These are phyloP conservation scores for Dendrolimus houi DNA, from an alignment of 2,888 invertebrate genomes.

Conservation along the genomic window DNA sequence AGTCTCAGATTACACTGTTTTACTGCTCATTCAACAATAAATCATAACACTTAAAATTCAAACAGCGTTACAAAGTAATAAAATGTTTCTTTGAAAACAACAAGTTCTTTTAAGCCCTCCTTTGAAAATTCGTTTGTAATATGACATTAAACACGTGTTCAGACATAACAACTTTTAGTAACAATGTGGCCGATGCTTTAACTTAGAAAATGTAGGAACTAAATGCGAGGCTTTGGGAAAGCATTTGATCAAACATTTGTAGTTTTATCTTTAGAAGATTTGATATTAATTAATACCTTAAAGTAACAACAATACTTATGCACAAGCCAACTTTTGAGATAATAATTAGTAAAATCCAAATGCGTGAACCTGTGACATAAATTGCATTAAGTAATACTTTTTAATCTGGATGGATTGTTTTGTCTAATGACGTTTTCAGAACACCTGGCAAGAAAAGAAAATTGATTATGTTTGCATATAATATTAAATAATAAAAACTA, in stretches of 20 bases:
- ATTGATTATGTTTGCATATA: too few species aligned
- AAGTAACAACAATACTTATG: too few species aligned
- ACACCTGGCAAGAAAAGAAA: too few species aligned
- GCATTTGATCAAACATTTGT: background rate
- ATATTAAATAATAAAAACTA: too few species aligned
- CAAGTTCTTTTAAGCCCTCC: background rate
- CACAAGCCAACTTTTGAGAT: too few species aligned
- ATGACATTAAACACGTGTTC: slow-evolving; percentile 28
- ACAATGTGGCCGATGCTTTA: slow-evolving; percentile 7
- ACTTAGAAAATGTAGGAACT: slow-evolving; percentile 8
- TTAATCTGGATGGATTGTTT: too few species aligned
- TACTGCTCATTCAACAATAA: background rate
- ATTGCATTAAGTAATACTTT: too few species aligned
- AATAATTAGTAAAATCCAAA: too few species aligned
- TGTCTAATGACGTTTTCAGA: too few species aligned
- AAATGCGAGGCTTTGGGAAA: background rate
- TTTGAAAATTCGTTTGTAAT: background rate
- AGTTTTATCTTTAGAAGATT: background rate
- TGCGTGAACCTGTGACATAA: too few species aligned
- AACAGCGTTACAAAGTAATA: background rate
- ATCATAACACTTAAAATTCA: background rate
- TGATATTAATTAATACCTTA: too few species aligned
- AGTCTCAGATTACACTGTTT: background rate
- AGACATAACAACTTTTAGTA: slow-evolving; percentile 16
- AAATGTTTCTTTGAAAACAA: background rate